These are phyloP conservation scores for Drosophila rhopaloa DNA, from an alignment of 1,140 invertebrate species.

Conservation along the genomic window DNA sequence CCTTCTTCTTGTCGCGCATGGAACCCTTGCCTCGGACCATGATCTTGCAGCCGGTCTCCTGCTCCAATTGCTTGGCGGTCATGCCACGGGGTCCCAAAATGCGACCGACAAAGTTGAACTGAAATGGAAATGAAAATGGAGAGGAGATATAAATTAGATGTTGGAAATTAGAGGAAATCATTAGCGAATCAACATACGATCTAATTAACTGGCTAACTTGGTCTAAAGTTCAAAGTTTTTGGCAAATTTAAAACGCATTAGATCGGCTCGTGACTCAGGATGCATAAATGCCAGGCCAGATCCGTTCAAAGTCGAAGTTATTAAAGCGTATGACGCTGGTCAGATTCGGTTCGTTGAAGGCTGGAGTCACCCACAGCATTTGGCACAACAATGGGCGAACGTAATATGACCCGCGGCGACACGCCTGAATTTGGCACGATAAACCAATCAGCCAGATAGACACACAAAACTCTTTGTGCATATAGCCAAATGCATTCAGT, in stretches of 20 bases:
- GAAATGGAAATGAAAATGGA: slow-evolving; percentile 87
- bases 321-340: slow-evolving; percentile 48
- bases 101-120: slow-evolving; percentile 99
- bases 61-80: slow-evolving; percentile 99
- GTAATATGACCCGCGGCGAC: slow-evolving; percentile 73
- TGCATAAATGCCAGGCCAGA: slow-evolving; percentile 50
- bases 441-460: slow-evolving; percentile 73
- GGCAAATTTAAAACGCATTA: slow-evolving; percentile 73
- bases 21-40: slow-evolving; percentile 99
- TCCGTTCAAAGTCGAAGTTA: slow-evolving; percentile 73
- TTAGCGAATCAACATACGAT: slow-evolving; percentile 47
- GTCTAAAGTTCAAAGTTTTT: slow-evolving; percentile 41
- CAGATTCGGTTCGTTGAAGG: slow-evolving; percentile 49
- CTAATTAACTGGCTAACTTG: slow-evolving; percentile 46
- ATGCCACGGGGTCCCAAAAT: slow-evolving; percentile 99
- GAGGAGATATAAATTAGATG: slow-evolving; percentile 59
- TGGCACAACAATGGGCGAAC: slow-evolving; percentile 38
- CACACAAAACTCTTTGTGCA: slow-evolving; percentile 31
- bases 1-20: slow-evolving; percentile 99
- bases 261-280: slow-evolving; percentile 57
- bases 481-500: slow-evolving; percentile 59
- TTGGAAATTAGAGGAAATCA: slow-evolving; percentile 63
- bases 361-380: slow-evolving; percentile 7
- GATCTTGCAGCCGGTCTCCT: slow-evolving; percentile 99
- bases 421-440: slow-evolving; percentile 81